Conservation (phyloP, 2,797 vertebrate genomes). For the Cuculus canorus region DNA sequence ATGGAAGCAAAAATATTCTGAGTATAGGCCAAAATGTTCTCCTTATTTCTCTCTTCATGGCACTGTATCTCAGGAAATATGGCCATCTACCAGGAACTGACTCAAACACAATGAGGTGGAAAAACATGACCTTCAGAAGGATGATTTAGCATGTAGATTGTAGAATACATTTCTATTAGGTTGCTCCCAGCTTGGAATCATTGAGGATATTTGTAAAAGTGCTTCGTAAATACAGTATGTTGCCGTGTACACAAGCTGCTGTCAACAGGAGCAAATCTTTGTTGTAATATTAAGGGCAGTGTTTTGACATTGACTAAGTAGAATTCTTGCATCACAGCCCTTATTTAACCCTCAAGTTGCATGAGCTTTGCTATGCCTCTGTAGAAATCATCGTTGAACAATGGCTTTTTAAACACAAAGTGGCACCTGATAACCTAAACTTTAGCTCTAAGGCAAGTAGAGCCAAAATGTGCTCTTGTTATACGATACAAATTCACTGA, state of each 20-base stretch:
- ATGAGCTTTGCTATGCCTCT: background rate
- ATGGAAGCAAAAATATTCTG: conserved; percentile 32
- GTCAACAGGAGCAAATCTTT: background rate
- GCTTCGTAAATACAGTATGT: background rate
- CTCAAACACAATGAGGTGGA: conserved; percentile 61
- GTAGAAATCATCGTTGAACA: background rate
- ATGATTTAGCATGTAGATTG: conserved; percentile 48
- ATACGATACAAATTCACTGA: background rate
- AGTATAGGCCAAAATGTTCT: background rate
- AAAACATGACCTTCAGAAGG: conserved; percentile 64
- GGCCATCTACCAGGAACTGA: conserved; percentile 47
- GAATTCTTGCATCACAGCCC: background rate
- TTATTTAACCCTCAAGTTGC: background rate
- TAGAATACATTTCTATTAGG: conserved; percentile 41
- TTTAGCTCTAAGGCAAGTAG: background rate
- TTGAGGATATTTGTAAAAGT: conserved; percentile 2
- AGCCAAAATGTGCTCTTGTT: background rate
- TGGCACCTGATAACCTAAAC: background rate
- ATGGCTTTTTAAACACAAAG: background rate
- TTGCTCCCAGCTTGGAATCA: conserved; percentile 10
- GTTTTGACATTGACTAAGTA: background rate
- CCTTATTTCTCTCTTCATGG: conserved; percentile 5
- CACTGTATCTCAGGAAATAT: conserved; percentile 33
- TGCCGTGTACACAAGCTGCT: background rate
- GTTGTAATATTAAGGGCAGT: background rate